Percentiles rank a stretch among this genome's conserved stretches.
Conservation (phyloP, 2,113 vertebrate genomes). For the Acrocephalus arundinaceus region DNA sequence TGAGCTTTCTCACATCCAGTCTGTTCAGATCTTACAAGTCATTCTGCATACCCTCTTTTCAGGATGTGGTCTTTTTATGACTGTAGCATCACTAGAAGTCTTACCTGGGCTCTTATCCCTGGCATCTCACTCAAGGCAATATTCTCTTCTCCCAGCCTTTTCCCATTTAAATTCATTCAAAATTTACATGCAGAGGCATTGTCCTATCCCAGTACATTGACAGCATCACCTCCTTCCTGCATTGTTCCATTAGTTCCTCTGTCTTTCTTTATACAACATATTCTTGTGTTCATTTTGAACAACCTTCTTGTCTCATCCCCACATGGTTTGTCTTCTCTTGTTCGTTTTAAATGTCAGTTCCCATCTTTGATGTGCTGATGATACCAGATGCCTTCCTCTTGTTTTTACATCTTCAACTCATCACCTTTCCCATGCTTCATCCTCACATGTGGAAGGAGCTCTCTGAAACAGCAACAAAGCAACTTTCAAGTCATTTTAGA, state of each 20-base stretch:
- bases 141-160: background rate
- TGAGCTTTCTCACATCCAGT: background rate
- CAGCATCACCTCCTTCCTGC: background rate
- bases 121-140: background rate
- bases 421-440: constrained; percentile 28
- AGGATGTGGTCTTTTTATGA: background rate
- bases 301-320: background rate
- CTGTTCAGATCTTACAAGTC: background rate
- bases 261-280: background rate
- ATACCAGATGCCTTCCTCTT: background rate
- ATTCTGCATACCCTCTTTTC: background rate
- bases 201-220: background rate
- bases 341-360: background rate
- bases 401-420: constrained; percentile 14
- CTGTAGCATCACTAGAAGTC: background rate
- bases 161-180: background rate
- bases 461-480: constrained; percentile 42
- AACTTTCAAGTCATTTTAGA: constrained; percentile 42
- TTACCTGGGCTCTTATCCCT: background rate
- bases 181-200: background rate
- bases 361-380: background rate
- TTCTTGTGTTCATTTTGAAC: background rate
- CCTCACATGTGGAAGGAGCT: background rate
- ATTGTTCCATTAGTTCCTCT: background rate
- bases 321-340: constrained; percentile 1